Conservation (phyloP, 2,797 vertebrate genomes). For the Trematomus bernacchii region DNA sequence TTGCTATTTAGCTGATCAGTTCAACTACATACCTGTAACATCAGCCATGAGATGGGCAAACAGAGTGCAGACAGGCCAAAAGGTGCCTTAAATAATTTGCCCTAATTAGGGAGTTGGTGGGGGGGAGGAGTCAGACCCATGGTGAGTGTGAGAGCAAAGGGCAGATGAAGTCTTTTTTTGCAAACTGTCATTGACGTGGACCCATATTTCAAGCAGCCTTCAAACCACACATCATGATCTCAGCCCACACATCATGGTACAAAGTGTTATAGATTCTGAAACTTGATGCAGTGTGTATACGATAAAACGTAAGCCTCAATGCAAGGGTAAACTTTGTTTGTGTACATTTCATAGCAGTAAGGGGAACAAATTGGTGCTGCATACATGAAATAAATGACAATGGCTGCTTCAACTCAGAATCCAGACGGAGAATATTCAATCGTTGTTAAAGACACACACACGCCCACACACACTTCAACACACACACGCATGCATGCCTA, state of each 20-base stretch:
- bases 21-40: too few species aligned
- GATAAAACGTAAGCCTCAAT: neutral
- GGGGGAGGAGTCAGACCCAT: neutral
- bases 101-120: too few species aligned
- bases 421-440: slow-evolving; percentile 43
- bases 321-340: slow-evolving; percentile 11
- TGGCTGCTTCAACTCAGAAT: slow-evolving; percentile 37
- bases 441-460: slow-evolving; percentile 27
- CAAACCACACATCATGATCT: slow-evolving; percentile 60
- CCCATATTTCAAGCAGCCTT: slow-evolving; percentile 65
- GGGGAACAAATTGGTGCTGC: slow-evolving; percentile 27
- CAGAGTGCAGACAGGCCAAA: too few species aligned
- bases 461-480: slow-evolving; percentile 32
- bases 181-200: slow-evolving; percentile 46
- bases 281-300: neutral
- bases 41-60: too few species aligned
- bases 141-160: slow-evolving; percentile 49
- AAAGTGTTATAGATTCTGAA: slow-evolving; percentile 8
- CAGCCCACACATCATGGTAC: slow-evolving; percentile 56
- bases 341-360: slow-evolving; percentile 33
- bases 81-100: too few species aligned
- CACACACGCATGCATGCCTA: slow-evolving; percentile 10
- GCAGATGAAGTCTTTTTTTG: slow-evolving; percentile 33
- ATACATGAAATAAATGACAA: slow-evolving; percentile 33
- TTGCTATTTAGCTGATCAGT: too few species aligned